Evolutionary conservation across 2,113 vertebrate genomes (phyloP).

Genomic region (Eretmochelys imbricata): DNA sequence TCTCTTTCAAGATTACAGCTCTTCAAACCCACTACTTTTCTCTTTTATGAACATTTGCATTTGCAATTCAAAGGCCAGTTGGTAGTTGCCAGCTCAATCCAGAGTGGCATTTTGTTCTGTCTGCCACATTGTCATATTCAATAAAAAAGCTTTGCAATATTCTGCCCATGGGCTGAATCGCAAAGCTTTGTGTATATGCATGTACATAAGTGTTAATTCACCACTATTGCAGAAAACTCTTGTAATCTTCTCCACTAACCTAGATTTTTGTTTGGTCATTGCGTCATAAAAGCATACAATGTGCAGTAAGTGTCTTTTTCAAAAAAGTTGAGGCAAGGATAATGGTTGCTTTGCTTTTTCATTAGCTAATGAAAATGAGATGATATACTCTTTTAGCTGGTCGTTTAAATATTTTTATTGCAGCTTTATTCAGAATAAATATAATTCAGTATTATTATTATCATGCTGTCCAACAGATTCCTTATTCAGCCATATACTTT

Average conservation of each 20-base stretch:
- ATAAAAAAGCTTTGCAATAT: fast-evolving
- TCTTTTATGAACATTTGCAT: neutral
- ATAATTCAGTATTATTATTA: neutral
- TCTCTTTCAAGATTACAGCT: neutral
- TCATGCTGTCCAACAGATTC: neutral
- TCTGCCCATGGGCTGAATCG: neutral
- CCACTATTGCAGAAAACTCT: fast-evolving
- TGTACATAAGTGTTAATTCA: neutral
- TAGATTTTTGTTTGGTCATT: neutral
- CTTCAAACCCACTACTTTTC: neutral
- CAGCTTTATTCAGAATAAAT: fast-evolving
- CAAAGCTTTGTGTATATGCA: neutral
- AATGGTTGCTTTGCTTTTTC: neutral
- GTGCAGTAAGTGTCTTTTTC: neutral
- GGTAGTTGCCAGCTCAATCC: neutral
- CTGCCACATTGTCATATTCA: neutral
- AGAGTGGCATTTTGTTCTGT: neutral
- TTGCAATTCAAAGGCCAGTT: neutral
- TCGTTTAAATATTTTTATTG: neutral
- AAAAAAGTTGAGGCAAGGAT: neutral
- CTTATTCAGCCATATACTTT: neutral
- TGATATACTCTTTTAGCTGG: neutral
- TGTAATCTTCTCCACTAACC: neutral
- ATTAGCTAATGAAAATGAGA: no score
- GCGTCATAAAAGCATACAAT: neutral